phyloP scores from a whole-genome alignment of 2,113 vertebrate genomes.

The Pithys albifrons region DNA sequence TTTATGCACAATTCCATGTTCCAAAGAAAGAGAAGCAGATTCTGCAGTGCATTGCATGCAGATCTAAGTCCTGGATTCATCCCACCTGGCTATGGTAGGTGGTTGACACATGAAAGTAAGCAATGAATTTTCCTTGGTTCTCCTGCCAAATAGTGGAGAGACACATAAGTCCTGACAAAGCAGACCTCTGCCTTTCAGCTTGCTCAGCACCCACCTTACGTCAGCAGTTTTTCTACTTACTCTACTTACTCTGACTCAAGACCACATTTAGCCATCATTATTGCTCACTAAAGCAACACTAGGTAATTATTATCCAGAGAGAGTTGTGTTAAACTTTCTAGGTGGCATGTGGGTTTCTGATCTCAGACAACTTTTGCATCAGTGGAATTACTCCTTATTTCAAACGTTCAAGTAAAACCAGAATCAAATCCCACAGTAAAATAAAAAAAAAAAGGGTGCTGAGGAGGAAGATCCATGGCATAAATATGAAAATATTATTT shows the following conservation, averaged over 20 bases:
- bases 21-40: background rate
- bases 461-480: background rate
- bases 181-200: conserved; percentile 39
- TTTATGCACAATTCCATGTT: background rate
- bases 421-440: background rate
- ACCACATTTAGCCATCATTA: conserved; percentile 11
- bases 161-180: conserved; percentile 48
- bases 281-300: conserved; percentile 48
- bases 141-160: background rate
- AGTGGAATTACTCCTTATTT: conserved; percentile 23
- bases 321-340: background rate
- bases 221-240: conserved; percentile 45
- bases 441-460: background rate
- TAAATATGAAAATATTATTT: background rate
- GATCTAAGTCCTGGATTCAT: background rate
- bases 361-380: conserved; percentile 31
- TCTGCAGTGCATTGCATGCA: background rate
- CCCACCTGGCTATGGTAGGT: conserved; percentile 6
- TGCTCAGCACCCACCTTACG: conserved; percentile 39
- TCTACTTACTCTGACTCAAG: conserved; percentile 37
- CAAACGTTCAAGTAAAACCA: conserved; percentile 4
- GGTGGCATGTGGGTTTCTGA: conserved; percentile 37
- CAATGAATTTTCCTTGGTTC: conserved; percentile 6
- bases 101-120: background rate
- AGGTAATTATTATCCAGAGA: background rate